Percentiles rank a stretch among this genome's conserved stretches.
These are phyloP conservation scores for Oreochromis aureus DNA, from an alignment of 2,113 vertebrate genomes.

Conservation along the genomic window DNA sequence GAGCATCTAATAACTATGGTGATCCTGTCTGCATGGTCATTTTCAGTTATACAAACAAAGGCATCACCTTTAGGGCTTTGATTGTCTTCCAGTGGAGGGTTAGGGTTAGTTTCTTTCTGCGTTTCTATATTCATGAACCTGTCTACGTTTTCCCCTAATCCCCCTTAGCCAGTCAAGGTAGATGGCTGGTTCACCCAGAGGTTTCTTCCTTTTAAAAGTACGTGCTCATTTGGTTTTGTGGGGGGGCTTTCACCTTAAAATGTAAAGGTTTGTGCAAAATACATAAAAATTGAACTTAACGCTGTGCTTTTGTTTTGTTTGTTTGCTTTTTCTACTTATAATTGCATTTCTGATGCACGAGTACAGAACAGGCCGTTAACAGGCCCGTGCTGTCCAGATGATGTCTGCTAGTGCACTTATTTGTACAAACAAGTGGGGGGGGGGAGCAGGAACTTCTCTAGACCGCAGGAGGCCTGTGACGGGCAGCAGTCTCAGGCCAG, in stretches of 20 bases:
- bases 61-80: not conserved
- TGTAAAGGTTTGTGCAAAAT: not conserved
- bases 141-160: not conserved
- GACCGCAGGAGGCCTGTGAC: slow-evolving; percentile 4
- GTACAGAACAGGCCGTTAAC: not conserved
- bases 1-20: not conserved
- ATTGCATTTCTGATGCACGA: not conserved
- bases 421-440: slow-evolving; percentile 9
- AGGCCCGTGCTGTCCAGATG: not conserved
- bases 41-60: not conserved
- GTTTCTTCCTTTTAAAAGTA: not conserved
- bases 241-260: not conserved
- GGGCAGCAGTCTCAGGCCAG: slow-evolving; percentile 12
- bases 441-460: not conserved
- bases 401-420: not conserved
- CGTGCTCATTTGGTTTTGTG: not conserved
- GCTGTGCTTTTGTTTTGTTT: not conserved
- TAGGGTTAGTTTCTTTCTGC: not conserved
- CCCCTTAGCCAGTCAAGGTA: not conserved
- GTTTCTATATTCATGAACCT: not conserved
- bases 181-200: not conserved
- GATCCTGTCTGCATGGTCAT: not conserved
- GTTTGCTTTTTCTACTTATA: not conserved
- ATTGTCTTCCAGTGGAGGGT: not conserved
- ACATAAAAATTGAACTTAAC: not conserved